These are phyloP conservation scores for Teleogryllus occipitalis DNA, from an alignment of 1,140 invertebrate genomes.

Conservation along the genomic window DNA sequence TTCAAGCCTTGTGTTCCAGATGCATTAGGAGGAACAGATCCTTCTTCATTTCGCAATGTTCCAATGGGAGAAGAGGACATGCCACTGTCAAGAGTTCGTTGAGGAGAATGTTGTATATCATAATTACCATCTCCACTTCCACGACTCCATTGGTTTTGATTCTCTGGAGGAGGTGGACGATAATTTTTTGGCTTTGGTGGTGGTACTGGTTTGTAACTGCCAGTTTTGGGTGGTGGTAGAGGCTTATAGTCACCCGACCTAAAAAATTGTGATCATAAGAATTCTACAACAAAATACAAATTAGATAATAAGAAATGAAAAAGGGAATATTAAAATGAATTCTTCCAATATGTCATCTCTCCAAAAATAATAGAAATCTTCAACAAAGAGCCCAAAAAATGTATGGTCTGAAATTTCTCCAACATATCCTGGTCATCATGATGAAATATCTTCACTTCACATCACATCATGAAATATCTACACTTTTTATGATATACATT, in stretches of 20 bases:
- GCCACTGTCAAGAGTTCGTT: neutral
- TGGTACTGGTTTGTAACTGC: constrained; percentile 76
- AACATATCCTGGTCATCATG: too few relatives aligned
- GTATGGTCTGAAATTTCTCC: too few relatives aligned
- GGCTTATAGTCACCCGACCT: constrained; percentile 37
- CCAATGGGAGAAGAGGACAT: neutral
- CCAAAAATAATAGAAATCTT: too few relatives aligned
- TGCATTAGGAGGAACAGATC: neutral
- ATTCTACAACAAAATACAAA: neutral
- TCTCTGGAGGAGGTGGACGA: constrained; percentile 55
- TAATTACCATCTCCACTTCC: constrained; percentile 14
- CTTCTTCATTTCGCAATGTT: neutral
- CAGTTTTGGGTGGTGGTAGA: constrained; percentile 38
- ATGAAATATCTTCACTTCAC: too few relatives aligned
- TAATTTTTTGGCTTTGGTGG: constrained; percentile 88
- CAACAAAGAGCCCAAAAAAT: too few relatives aligned
- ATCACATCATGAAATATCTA: too few relatives aligned
- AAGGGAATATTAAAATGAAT: neutral
- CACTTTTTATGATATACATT: too few relatives aligned
- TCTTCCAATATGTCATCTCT: too few relatives aligned
- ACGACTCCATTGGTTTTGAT: constrained; percentile 2
- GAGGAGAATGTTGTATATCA: constrained; percentile 10
- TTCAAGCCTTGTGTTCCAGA: neutral
- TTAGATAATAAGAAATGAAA: neutral
- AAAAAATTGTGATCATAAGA: constrained; percentile 17